Base-by-base conservation (phyloP, 2,113 vertebrate species). In the Epinephelus lanceolatus region DNA sequence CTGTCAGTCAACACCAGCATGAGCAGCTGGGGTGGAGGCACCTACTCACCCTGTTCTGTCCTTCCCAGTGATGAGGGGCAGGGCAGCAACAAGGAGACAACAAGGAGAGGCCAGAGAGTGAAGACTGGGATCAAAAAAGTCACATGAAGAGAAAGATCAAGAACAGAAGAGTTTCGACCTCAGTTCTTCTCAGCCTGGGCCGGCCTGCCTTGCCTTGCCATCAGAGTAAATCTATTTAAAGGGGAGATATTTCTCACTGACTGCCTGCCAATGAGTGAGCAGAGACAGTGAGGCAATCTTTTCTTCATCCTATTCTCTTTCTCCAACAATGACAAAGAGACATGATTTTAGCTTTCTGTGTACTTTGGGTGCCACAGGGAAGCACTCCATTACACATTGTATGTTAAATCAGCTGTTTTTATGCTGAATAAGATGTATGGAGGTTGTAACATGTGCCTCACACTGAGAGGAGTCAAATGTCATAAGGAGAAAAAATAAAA, bases 151-250 rank as follows among this genome's bases (percentile, higher is more conserved):
- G 49, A 71, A 18, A 30, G n/a, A 42, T 65, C 1, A 47, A 65
- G 60, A 57, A 71, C 7, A 51, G 5, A 51, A 51, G 21, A 65
- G 47, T 45, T 72, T 81, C 71, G 69, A 75, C 62, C 53, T 60
- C 40, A 47, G 52, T 72, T 51, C 25, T 60, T 59, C 23, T 23
- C 11, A 78, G 52, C 59, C 53, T 2, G 15, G 23, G 27, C 53
- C 4, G 40, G 21, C 81, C 62, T 84, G 61, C 55, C 56, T 71
- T 84, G 61, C 49, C 37, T 69, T 9, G 47, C 27, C 40, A 66
- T 76, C 73, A 76, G 52, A 66, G 27, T 52, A 89, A 83, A 66
- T 76, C 80, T 86, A 86, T 86, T 87, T 83, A 80, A 84, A 86
- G 76, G 57, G 80, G 37, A 77, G 80, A 83, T 59, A 63, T 74